A percentile compares a stretch with the other conserved stretches of the same genome.
These are phyloP conservation scores for Entelurus aequoreus DNA, from an alignment of 2,113 vertebrate genomes.

Conservation along the genomic window DNA sequence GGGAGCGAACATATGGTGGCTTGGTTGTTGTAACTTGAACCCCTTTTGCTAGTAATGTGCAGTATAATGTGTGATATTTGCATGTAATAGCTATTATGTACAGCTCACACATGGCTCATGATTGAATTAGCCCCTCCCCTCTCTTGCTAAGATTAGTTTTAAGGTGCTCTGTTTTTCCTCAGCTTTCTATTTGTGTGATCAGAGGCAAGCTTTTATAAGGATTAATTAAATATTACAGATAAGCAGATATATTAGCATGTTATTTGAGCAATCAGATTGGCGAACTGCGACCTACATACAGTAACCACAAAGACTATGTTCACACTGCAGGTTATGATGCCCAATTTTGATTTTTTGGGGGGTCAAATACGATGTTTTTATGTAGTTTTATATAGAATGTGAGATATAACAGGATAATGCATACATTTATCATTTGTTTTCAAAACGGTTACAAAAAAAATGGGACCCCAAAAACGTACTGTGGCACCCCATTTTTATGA, in stretches of 20 bases:
- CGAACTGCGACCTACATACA: not conserved
- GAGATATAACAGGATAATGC: too few species aligned
- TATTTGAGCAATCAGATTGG: slow-evolving; percentile 17
- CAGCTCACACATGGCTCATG: slow-evolving; percentile 39
- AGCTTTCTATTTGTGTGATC: slow-evolving; percentile 17
- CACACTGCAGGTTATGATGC: too few species aligned
- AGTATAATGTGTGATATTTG: slow-evolving; percentile 36
- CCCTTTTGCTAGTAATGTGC: slow-evolving; percentile 20
- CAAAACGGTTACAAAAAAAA: too few species aligned
- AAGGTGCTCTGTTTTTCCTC: slow-evolving; percentile 59
- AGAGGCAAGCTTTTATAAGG: slow-evolving; percentile 9
- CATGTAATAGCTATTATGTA: slow-evolving; percentile 34
- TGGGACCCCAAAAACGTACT: too few species aligned
- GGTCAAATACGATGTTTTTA: too few species aligned
- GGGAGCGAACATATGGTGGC: too few species aligned
- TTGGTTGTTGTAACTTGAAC: not conserved
- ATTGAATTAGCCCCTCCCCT: slow-evolving; percentile 50
- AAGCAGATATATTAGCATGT: slow-evolving; percentile 18
- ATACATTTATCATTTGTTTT: too few species aligned
- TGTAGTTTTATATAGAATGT: too few species aligned
- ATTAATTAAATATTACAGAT: slow-evolving; percentile 5
- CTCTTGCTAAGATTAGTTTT: slow-evolving; percentile 43
- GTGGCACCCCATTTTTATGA: too few species aligned
- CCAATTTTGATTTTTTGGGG: too few species aligned
- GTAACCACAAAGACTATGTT: too few species aligned